A percentile compares a stretch with the other conserved stretches of the same genome.
These are phyloP conservation scores for Acanthurus tractus DNA, from an alignment of 2,797 vertebrate genomes.

Conservation along the genomic window DNA sequence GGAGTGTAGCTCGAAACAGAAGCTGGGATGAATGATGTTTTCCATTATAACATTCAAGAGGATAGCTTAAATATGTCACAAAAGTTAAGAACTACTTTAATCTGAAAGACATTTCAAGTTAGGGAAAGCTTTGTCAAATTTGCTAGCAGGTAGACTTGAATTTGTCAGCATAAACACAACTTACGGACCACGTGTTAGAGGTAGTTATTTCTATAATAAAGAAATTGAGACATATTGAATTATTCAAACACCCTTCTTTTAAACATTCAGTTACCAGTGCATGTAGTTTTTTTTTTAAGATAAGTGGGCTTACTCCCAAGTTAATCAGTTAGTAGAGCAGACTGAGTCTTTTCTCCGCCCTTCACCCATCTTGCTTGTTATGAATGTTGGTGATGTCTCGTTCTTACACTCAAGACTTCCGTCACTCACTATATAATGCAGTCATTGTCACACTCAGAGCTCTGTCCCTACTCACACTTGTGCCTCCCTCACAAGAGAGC, in stretches of 20 bases:
- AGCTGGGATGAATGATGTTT: background rate
- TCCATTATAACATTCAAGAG: background rate
- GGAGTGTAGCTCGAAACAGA: background rate
- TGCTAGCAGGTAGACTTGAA: background rate
- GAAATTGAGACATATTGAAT: background rate
- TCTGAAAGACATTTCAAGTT: background rate
- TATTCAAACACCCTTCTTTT: background rate
- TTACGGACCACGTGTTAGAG: background rate
- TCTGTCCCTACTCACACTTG: constrained; percentile 24
- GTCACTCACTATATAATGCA: constrained; percentile 69
- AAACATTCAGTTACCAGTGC: constrained; percentile 7
- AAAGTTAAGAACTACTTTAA: background rate
- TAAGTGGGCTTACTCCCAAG: background rate
- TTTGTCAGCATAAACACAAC: background rate
- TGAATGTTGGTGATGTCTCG: constrained; percentile 74
- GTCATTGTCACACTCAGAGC: constrained; percentile 72
- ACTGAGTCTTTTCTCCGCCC: constrained; percentile 21
- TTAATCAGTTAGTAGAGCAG: background rate
- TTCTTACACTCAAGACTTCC: constrained; percentile 54
- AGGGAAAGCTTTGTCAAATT: background rate
- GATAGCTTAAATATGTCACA: background rate
- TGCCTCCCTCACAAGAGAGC: constrained; percentile 11
- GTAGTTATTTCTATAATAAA: background rate
- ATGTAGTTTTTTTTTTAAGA: constrained; percentile 1
- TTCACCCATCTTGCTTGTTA: constrained; percentile 22